Base-by-base conservation (phyloP, 2,888 invertebrate species). In the Drosophila emarginata region DNA sequence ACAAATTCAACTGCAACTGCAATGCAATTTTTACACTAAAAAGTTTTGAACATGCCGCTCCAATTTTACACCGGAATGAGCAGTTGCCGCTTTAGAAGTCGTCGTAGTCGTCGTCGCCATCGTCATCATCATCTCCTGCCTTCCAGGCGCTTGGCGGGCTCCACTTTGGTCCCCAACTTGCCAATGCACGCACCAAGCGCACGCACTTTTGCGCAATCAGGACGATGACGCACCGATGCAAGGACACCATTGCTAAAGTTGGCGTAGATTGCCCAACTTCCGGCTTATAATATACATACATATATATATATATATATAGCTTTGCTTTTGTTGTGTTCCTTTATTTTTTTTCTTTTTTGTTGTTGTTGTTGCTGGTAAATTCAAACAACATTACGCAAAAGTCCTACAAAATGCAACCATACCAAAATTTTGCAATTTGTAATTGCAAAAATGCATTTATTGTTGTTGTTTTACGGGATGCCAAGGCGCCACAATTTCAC, bases 31-130 rank as follows among this genome's bases (percentile, higher is more conserved):
- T 75, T 88, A 84, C 79, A 82, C 76, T 75, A 69, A 52, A 82
- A 89, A 89, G 85, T 77, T 87, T 86, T 83, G 86, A 78, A 85
- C 87, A 85, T 73, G 80, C 76, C 80, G 88, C 71, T 87, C 87
- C 76, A 88, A 70, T 85, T 89, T 82, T 85, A 78, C 79, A 65
- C 78, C 85, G 83, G 76, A 79, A 85, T 87, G 79, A 86, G 77
- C 80, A 74, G 63, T 64, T 40, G 51, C 53, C 67, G 74, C 66
- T 64, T 61, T 61, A 60, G 57, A 32, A 67, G 45, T 53, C 18
- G 59, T 14, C 28, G 15, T 11, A 28, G 11, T 4, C 18, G 12
- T 53, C 65, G 40, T 59, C 50, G 3, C 18, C n/a, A n/a, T n/a
- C 45, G 3, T 12, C 36, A 12, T 12, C 37, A 37, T 37, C 37